These are phyloP conservation scores for Lasioglossum leucozonium DNA, from an alignment of 2,888 invertebrate species.

Conservation along the genomic window DNA sequence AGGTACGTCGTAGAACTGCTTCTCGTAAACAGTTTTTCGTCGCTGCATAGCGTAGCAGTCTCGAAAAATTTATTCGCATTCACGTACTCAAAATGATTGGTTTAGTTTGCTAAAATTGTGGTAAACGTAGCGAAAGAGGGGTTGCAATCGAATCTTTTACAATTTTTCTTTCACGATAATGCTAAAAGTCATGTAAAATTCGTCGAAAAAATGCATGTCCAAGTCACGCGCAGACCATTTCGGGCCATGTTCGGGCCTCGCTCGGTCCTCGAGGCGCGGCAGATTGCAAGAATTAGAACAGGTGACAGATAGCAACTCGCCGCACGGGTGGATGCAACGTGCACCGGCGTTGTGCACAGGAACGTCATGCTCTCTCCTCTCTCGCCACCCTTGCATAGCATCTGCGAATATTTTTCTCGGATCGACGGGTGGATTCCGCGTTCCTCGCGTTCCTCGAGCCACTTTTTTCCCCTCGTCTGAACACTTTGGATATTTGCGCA, in stretches of 20 bases:
- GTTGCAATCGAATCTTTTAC: background rate
- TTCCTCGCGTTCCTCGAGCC: slow-evolving; percentile 32
- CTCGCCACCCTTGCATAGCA: slow-evolving; percentile 30
- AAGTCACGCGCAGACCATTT: slow-evolving; percentile 12
- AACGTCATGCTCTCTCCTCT: slow-evolving; percentile 31
- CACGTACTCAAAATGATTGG: background rate
- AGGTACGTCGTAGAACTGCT: background rate
- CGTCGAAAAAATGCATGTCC: background rate
- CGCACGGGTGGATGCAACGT: slow-evolving; percentile 76
- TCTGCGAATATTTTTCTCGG: slow-evolving; percentile 47
- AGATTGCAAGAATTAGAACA: slow-evolving; percentile 82
- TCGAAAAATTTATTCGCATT: background rate
- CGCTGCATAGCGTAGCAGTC: too few species aligned
- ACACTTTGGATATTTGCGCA: background rate
- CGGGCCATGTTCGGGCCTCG: background rate
- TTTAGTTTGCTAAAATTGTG: background rate
- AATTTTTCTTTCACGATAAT: background rate
- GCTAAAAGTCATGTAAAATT: background rate
- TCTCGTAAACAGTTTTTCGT: background rate
- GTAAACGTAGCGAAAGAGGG: too few species aligned
- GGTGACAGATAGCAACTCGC: slow-evolving; percentile 81
- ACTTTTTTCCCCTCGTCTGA: background rate
- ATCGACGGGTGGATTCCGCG: slow-evolving; percentile 21
- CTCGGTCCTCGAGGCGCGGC: slow-evolving; percentile 52
- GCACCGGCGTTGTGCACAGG: slow-evolving; percentile 69